A percentile compares a stretch with the other conserved stretches of the same genome.
Evolutionary conservation across 2,113 vertebrate genomes (phyloP).

Genomic region (Gallinago undulata): DNA sequence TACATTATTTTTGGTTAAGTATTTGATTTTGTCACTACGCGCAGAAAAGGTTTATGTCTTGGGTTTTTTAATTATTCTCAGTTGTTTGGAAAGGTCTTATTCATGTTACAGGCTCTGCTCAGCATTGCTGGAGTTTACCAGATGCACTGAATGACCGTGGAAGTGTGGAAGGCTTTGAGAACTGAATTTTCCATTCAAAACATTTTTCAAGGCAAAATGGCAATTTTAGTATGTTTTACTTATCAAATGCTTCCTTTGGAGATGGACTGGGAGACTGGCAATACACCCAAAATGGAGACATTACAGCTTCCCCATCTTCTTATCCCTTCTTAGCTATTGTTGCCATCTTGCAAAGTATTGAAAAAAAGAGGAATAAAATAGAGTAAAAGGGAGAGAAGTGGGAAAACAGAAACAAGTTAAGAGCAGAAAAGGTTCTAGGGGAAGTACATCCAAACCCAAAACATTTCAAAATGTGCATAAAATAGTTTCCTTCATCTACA

Average conservation of each 20-base stretch:
- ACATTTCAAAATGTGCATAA: neutral
- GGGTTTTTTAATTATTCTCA: neutral
- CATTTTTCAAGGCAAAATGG: neutral
- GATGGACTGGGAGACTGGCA: neutral
- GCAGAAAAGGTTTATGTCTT: neutral
- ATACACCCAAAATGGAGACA: neutral
- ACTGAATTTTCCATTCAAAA: neutral
- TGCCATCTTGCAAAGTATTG: neutral
- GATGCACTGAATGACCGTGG: neutral
- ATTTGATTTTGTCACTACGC: constrained; percentile 4
- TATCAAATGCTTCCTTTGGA: neutral
- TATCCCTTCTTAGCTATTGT: neutral
- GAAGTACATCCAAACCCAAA: neutral
- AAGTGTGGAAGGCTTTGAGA: neutral
- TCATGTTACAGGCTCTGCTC: neutral
- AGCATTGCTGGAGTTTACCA: neutral
- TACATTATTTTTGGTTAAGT: constrained; percentile 48
- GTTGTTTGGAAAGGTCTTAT: neutral
- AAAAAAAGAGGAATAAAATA: neutral
- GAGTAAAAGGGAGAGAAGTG: neutral
- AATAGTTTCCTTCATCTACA: neutral
- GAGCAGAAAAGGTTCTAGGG: neutral
- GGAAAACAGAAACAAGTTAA: neutral
- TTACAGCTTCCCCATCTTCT: neutral
- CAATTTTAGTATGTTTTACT: neutral